Base-by-base conservation (phyloP, 2,797 vertebrate genomes). In the Sebastes hubbsi region DNA sequence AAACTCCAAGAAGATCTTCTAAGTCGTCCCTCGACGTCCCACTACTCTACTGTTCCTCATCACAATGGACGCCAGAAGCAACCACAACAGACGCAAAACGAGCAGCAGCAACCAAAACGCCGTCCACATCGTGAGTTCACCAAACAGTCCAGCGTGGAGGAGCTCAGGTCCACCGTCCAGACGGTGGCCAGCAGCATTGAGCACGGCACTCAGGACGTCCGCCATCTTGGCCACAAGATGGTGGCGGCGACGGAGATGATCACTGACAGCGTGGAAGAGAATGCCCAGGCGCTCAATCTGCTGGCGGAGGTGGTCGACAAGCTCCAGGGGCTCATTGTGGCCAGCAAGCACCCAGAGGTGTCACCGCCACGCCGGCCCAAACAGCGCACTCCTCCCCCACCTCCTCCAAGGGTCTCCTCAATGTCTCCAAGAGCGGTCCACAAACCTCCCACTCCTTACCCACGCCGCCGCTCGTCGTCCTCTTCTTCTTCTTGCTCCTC, bases 271-370 rank as follows among this genome's bases (percentile, higher is more conserved):
- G 63, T 89, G 71, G 92, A 95, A 4, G 94, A 95, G 58, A 94
- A 95, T 0, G 87, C 89, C 22, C 92, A 91, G 84, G 93, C 94
- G 0, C 90, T 96, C 16, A 82, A 86, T 34, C 88, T 95, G 25
- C 85, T 95, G 7, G 83, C 84, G 1, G 89, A 95, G 78, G 94
- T 95, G 69, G 92, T 95, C 0, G 92, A 95, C 58, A 95, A 95
- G 66, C 90, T 96, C 8, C 94, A 94, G 75, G 91, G 93, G 2
- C 88, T 95, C 25, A 87, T 94, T 0, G 76, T 88, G 18, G 25
- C 91, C 20, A 87, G 66, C 79, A 89, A 86, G 74, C 78, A 72
- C 16, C 67, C 70, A 0, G 46, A 80, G 5, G 8, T 72, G 0
- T 75, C 74, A 2, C 36, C 78, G 1, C 38, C 60, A 5, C 27